Conservation (phyloP, 53 echinoderm and acorn worm genomes). For the Temnopleurus reevesii region DNA sequence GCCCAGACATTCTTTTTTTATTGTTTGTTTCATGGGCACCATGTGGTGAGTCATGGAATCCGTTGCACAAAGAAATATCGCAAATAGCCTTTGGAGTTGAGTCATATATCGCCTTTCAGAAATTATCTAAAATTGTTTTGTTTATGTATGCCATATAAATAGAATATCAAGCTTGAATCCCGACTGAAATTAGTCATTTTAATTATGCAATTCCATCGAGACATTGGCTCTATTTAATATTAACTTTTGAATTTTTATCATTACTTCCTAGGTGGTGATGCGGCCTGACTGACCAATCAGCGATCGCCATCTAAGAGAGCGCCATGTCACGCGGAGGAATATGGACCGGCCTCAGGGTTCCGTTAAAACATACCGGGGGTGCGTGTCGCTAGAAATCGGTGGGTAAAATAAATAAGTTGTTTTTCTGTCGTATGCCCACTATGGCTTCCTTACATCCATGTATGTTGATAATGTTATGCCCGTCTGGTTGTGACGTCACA, state of each 20-base stretch:
- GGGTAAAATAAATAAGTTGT: slow-evolving; percentile 13
- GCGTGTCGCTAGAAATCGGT: not conserved
- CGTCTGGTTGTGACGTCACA: not conserved
- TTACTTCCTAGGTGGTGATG: slow-evolving; percentile 30
- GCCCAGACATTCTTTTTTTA: not conserved
- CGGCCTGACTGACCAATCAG: slow-evolving; percentile 20
- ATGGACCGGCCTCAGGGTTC: slow-evolving; percentile 35
- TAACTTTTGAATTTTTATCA: slow-evolving; percentile 10
- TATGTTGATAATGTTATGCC: not conserved
- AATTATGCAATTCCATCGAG: not conserved
- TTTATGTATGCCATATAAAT: not conserved
- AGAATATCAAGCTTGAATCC: not conserved
- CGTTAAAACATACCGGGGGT: slow-evolving; percentile 33
- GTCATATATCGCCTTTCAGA: not conserved
- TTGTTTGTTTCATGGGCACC: not conserved
- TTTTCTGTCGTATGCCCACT: not conserved
- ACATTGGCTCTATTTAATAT: not conserved
- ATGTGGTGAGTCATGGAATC: not conserved
- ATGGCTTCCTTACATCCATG: not conserved
- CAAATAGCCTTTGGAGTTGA: not conserved
- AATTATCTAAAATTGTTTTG: not conserved
- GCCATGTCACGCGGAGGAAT: slow-evolving; percentile 33
- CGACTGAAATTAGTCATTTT: not conserved
- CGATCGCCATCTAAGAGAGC: slow-evolving; percentile 13
- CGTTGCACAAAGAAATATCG: not conserved